Evolutionary conservation across 1,140 invertebrate genomes (phyloP), one percentile per base, ranked within the genome.

Genomic region (Pomacea maculata): DNA sequence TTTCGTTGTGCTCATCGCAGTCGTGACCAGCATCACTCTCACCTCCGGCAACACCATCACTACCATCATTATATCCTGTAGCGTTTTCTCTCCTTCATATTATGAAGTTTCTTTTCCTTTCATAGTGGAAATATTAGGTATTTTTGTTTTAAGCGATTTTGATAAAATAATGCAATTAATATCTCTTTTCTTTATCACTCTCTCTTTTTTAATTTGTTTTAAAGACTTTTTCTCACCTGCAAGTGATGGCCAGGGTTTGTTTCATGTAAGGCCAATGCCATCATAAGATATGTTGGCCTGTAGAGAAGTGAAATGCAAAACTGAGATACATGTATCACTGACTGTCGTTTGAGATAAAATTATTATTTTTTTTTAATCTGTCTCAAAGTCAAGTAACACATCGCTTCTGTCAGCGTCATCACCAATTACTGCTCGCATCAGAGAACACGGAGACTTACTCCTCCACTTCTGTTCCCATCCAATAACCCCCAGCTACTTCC

Each of bases 171-270:
- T n/a, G 17, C n/a, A 65, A 4, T 65, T 65, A 65, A 17, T 17
- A 65, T 19, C 64, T 65, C 64, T 65, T 7, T 65, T 7, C n/a
- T 7, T 65, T 65, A 2, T n/a, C n/a, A 19, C n/a, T 65, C n/a
- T 65, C 3, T 19, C n/a, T 65, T 65, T 3, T 12, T 70, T 34
- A 70, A 1, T 70, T 34, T 25, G 12, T 70, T 34, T 70, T 70
- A 70, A 25, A 11, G 21, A 52, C 1, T 15, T 15, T 9, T 70
- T 25, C 78, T 63, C 68, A 88, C 87, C 84, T 88, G 86, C 21
- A 88, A 77, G 81, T 88, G 87, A 79, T 92, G 92, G 9, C 92
- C 92, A 4, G 92, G 92, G 76, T 89, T 84, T 14, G 89, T 87
- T 82, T 92, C 91, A 73, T 93, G 92, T 14, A 92, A 77, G 8